These are phyloP conservation scores for Paelopatides confundens DNA, from an alignment of 53 echinoderm and acorn worm genomes.

Conservation along the genomic window DNA sequence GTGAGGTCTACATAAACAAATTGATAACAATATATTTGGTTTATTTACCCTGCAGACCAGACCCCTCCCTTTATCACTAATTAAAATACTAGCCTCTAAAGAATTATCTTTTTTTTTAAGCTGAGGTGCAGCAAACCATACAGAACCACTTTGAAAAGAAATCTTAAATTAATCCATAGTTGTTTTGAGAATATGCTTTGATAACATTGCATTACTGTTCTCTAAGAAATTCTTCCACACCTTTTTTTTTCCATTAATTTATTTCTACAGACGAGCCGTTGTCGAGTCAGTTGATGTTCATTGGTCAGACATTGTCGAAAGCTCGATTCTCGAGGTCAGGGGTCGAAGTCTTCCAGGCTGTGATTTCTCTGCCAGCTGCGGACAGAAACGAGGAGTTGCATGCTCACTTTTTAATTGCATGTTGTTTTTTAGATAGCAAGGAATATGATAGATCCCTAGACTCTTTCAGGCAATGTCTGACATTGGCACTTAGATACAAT, in stretches of 20 bases:
- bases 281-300: constrained; percentile 65
- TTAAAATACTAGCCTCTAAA: too few relatives aligned
- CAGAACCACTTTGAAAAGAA: too few relatives aligned
- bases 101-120: too few relatives aligned
- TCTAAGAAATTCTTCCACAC: too few relatives aligned
- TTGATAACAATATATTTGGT: too few relatives aligned
- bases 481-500: constrained; percentile 60
- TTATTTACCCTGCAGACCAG: too few relatives aligned
- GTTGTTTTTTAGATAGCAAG: constrained; percentile 49
- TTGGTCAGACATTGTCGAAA: constrained; percentile 68
- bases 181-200: too few relatives aligned
- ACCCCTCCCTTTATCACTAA: too few relatives aligned
- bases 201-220: too few relatives aligned
- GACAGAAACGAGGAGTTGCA: constrained; percentile 57
- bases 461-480: constrained; percentile 76
- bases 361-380: constrained; percentile 70
- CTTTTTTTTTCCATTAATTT: neutral
- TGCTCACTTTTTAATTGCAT: constrained; percentile 70
- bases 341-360: constrained; percentile 83
- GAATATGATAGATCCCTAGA: constrained; percentile 76
- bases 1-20: too few relatives aligned
- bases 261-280: constrained; percentile 1
- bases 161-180: too few relatives aligned
- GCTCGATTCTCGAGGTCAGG: constrained; percentile 68
- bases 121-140: too few relatives aligned